phyloP scores from a whole-genome alignment of 2,888 invertebrate genomes.

The Cabera pusaria region DNA sequence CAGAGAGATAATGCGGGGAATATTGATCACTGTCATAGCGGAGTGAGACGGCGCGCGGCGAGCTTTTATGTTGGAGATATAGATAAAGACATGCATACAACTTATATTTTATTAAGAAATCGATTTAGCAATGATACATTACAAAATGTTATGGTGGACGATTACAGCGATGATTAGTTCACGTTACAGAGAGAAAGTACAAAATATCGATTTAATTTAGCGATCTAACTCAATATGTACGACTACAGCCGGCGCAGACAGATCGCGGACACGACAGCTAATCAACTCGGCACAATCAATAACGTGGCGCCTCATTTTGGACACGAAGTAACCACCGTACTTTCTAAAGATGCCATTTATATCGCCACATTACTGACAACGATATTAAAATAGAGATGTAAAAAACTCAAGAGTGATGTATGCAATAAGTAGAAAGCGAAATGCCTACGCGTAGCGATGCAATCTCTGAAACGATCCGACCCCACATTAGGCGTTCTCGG shows the following conservation, averaged over 20 bases:
- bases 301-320: conserved; percentile 25
- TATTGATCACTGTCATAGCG: too few relatives aligned
- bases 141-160: too few relatives aligned
- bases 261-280: conserved; percentile 18
- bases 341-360: conserved; percentile 25
- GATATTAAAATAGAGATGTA: conserved; percentile 15
- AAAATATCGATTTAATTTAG: conserved; percentile 8
- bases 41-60: too few relatives aligned
- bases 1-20: too few relatives aligned
- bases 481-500: conserved; percentile 47
- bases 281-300: conserved; percentile 26
- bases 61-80: too few relatives aligned
- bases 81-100: too few relatives aligned
- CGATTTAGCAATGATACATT: too few relatives aligned
- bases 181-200: conserved; percentile 13
- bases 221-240: conserved; percentile 2
- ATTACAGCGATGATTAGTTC: too few relatives aligned
- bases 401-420: conserved; percentile 23
- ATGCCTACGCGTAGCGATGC: conserved; percentile 44
- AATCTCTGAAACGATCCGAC: conserved; percentile 38
- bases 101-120: too few relatives aligned
- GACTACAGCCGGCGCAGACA: background rate
- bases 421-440: conserved; percentile 47
- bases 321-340: conserved; percentile 24
- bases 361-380: conserved; percentile 13